Evolutionary conservation across 2,113 vertebrate genomes (phyloP), one percentile per base, ranked within the genome.

Genomic region (Spea bombifrons): DNA sequence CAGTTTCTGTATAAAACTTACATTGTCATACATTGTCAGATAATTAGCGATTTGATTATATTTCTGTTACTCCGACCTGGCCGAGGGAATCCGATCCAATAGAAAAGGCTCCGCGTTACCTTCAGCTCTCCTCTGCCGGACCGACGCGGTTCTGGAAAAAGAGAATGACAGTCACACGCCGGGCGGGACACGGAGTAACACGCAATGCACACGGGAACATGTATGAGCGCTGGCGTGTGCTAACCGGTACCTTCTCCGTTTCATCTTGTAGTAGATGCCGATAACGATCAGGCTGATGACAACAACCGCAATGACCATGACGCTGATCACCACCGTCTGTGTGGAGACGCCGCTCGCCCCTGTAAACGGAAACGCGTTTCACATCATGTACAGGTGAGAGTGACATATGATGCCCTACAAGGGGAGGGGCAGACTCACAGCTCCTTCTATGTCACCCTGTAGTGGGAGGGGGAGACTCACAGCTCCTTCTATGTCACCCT

Each of bases 101-200:
- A 30, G 2, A 61, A 5, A n/a, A 61, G 5, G 4, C 2, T n/a
- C 7, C 5, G n/a, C n/a, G 30, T 63, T 70, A 77, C 75, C 75
- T 70, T 15, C 30, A 12, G 5, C 8, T 48, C 15, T 7, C 49
- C 8, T 53, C 48, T 10, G 53, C 5, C 6, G 6, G 3, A n/a
- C 4, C 0, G 55, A 44, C n/a, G 5, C 50, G 30, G 30, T 77
- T n/a, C 75, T 77, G 17, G 4, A 59, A 70, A 76, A 16, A 76
- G 47, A 48, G 30, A 50, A 63, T 17, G n/a, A 64, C 59, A 61
- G 8, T 12, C 3, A 3, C 59, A 61, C 59, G 59, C 59, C 9
- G 9, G 59, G 8, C 9, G 5, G 15, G 5, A 13, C 59, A 13
- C 5, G 10, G 10, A n/a, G 59, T 15, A 7, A 53, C 52, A 53